Evolutionary conservation across 2,113 vertebrate genomes (phyloP).

Genomic region (Numenius arquata): DNA sequence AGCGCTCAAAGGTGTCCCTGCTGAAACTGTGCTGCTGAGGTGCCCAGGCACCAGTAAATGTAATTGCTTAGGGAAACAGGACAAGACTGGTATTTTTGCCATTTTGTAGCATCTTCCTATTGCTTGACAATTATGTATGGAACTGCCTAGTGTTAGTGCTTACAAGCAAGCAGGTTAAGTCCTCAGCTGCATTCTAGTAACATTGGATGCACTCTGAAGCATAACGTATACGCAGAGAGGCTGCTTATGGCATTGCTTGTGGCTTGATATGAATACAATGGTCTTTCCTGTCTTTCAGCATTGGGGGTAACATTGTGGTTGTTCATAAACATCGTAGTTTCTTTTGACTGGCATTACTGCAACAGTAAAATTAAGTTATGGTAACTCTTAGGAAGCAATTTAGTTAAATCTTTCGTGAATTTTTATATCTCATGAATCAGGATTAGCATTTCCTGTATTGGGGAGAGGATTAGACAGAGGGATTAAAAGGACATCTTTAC

Average conservation of each 20-base stretch:
- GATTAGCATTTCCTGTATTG: slow-evolving; percentile 41
- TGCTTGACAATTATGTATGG: background rate
- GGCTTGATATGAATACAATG: background rate
- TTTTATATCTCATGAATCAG: slow-evolving; percentile 26
- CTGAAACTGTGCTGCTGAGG: background rate
- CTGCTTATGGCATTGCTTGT: background rate
- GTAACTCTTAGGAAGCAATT: slow-evolving; percentile 10
- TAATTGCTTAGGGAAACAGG: background rate
- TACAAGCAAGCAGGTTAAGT: background rate
- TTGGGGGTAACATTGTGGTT: background rate
- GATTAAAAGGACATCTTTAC: slow-evolving; percentile 71
- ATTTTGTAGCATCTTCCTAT: background rate
- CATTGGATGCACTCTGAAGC: background rate
- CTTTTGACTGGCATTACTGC: background rate
- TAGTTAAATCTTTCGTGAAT: background rate
- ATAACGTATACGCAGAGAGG: background rate
- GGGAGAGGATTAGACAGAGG: slow-evolving; percentile 60
- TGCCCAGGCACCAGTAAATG: background rate
- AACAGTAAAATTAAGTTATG: background rate
- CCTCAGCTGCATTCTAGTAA: background rate
- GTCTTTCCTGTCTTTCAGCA: background rate
- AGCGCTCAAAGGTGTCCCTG: background rate
- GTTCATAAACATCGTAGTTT: background rate
- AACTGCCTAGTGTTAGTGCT: background rate
- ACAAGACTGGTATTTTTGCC: background rate